These are phyloP conservation scores for Macrotrachela quadricornifera DNA, from an alignment of 1,140 invertebrate species.

Conservation along the genomic window DNA sequence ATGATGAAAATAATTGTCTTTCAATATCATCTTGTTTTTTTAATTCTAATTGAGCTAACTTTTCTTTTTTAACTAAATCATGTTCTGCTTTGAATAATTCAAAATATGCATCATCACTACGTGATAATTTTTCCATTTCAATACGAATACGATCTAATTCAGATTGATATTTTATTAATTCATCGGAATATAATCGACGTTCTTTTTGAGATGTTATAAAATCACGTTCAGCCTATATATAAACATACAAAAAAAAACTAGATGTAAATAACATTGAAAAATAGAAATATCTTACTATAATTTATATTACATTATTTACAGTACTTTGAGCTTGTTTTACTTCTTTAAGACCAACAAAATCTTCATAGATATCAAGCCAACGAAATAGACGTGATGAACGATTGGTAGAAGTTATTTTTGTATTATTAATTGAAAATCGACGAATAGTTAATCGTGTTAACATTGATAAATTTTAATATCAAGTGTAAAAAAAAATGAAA, in stretches of 20 bases:
- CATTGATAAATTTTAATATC: too few species aligned
- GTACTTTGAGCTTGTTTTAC: conserved; percentile 27
- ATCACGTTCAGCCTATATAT: too few species aligned
- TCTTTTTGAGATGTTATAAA: conserved; percentile 33
- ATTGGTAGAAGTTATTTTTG: too few species aligned
- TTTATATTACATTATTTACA: conserved; percentile 23
- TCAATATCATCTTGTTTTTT: conserved; percentile 32
- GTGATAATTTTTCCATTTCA: conserved; percentile 44
- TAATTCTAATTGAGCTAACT: conserved; percentile 18
- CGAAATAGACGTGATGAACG: not conserved
- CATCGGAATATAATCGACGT: conserved; percentile 35
- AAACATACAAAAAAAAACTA: too few species aligned
- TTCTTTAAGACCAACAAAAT: conserved; percentile 30
- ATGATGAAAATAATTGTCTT: conserved; percentile 40
- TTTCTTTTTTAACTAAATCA: conserved; percentile 25
- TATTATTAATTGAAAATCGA: too few species aligned
- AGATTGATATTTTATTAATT: conserved; percentile 36
- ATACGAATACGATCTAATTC: conserved; percentile 41
- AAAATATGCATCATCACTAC: conserved; percentile 45
- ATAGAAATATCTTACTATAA: too few species aligned
- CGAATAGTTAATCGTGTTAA: too few species aligned
- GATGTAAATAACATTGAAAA: too few species aligned
- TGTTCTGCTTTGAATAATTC: conserved; percentile 34
- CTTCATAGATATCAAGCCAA: conserved; percentile 29
- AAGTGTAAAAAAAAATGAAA: too few species aligned